phyloP scores from a whole-genome alignment of 2,888 invertebrate genomes.

The Palloptera scutellata region DNA sequence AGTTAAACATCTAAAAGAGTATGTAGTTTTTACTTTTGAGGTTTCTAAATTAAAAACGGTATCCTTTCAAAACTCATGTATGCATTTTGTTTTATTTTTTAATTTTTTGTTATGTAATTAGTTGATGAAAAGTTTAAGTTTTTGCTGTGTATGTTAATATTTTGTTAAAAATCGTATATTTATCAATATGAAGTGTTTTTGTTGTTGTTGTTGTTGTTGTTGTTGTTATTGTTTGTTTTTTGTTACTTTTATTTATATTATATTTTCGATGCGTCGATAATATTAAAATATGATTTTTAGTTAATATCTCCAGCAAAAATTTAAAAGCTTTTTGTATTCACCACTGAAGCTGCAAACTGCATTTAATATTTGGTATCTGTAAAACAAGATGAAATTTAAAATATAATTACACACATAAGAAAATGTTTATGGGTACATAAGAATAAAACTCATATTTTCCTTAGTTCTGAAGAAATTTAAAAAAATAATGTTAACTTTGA shows the following conservation, averaged over 20 bases:
- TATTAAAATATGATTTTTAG: conserved; percentile 20
- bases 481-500: background rate
- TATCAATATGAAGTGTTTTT: conserved; percentile 12
- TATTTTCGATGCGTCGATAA: conserved; percentile 34
- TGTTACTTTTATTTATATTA: no score
- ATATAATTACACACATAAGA: background rate
- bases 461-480: conserved; percentile 15
- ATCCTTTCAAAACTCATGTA: conserved; percentile 28
- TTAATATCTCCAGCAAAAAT: conserved; percentile 9
- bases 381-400: conserved; percentile 9
- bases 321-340: conserved; percentile 2
- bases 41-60: conserved; percentile 35
- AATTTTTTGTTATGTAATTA: background rate
- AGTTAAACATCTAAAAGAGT: conserved; percentile 40
- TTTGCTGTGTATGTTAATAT: conserved; percentile 8
- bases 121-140: background rate
- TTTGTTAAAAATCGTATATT: conserved; percentile 19
- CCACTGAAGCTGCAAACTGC: conserved; percentile 14
- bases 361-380: conserved; percentile 22
- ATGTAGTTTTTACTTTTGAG: background rate
- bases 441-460: background rate
- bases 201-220: background rate
- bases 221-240: no score
- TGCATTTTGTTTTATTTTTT: background rate
- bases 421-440: background rate